phyloP scores from a whole-genome alignment of 2,113 vertebrate species.

The Cyphomyrus plagiostoma region DNA sequence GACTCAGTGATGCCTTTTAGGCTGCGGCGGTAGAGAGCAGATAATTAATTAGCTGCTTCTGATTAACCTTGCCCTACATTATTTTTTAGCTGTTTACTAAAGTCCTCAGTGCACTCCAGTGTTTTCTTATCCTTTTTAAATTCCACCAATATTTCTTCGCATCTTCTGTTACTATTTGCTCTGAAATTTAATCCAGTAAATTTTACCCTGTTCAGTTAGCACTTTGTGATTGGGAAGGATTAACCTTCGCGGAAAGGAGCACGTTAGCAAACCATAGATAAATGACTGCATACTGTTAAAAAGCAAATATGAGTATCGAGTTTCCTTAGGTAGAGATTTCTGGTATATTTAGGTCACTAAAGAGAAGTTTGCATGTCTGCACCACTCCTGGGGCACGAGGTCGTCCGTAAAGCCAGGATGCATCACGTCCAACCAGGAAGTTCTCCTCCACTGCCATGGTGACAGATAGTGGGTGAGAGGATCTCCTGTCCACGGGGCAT shows the following conservation, averaged over 20 bases:
- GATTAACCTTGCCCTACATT: neutral
- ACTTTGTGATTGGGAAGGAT: neutral
- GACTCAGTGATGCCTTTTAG: neutral
- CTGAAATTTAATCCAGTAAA: neutral
- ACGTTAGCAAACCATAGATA: neutral
- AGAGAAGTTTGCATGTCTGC: neutral
- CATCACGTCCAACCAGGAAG: neutral
- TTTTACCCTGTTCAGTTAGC: neutral
- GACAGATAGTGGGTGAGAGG: neutral
- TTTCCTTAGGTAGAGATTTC: neutral
- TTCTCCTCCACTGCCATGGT: neutral
- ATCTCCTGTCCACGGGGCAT: neutral
- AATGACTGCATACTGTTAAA: neutral
- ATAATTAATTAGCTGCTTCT: slow-evolving; percentile 5
- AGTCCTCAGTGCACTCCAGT: neutral
- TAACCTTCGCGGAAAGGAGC: neutral
- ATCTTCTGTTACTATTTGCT: neutral
- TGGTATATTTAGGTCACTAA: neutral
- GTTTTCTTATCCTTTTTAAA: neutral
- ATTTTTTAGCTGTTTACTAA: neutral
- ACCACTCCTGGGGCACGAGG: neutral
- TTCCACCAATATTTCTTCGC: neutral
- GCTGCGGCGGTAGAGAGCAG: neutral
- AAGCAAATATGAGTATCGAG: neutral
- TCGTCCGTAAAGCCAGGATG: neutral